Evolutionary conservation across 2,113 vertebrate species (phyloP), one percentile per base, ranked within the genome.

Genomic region (Sprattus sprattus): DNA sequence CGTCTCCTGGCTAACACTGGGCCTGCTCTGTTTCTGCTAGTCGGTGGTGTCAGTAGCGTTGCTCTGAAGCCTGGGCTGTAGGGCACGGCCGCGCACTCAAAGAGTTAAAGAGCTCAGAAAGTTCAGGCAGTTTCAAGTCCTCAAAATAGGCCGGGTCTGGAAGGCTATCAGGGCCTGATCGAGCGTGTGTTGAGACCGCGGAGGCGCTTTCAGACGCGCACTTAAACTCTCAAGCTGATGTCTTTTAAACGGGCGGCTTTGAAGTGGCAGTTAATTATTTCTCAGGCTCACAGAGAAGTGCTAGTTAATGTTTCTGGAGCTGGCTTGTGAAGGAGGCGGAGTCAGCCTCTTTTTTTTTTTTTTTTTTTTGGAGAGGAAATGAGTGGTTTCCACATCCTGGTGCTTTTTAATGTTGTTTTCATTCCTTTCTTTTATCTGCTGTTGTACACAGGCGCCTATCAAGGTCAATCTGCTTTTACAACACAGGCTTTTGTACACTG

Each of bases 251-350:
- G 13, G 11, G 0, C 0, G 9, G 10, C 11, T 78, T 78, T 78
- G 32, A 78, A 78, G 71, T 78, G 71, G 13, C 71, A 4, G 71
- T 78, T 78, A 39, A 78, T 78, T 39, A 78, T 78, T 78, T 78
- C 71, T 39, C 71, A 39, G 71, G 28, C 25, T 13, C 25, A 11
- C 25, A 11, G 28, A 78, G 28, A 39, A 39, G 13, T 39, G 71
- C 71, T 78, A 16, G 71, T 78, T 78, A 32, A 78, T 85, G 28
- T 82, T 60, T 86, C 44, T 82, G 39, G 71, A 32, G 71, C 71
- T 39, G 71, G 71, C 71, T 78, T 78, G 71, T 78, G 71, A 78
- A 32, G 3, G 71, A 78, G 71, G 28, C 13, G 32, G 71, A 9
- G 54, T 18, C 54, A 22, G 20, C 18, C 6, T 20, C 4, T 39